phyloP scores from a whole-genome alignment of 2,797 vertebrate genomes.

The Gymnoscopelus braueri region DNA sequence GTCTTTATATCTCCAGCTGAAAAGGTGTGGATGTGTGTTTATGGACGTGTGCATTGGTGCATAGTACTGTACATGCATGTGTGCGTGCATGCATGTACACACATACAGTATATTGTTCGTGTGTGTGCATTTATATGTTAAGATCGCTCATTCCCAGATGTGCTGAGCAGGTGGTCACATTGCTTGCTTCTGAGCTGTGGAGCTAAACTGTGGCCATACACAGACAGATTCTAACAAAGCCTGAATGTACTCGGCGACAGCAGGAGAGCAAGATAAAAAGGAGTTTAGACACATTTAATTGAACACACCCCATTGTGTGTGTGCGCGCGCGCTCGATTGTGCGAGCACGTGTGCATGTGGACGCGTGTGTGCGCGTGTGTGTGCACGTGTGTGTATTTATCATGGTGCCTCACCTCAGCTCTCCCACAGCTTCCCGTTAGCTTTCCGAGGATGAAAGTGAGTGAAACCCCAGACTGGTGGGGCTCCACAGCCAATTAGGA shows the following conservation, averaged over 20 bases:
- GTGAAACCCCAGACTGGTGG: conserved; percentile 88
- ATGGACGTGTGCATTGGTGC: no score
- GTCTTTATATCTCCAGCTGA: no score
- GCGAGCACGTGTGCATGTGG: conserved; percentile 46
- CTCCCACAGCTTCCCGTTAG: conserved; percentile 78
- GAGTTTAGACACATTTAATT: conserved; percentile 24
- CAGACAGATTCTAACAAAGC: conserved; percentile 37
- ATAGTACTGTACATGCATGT: background rate
- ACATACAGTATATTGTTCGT: background rate
- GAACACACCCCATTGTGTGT: conserved; percentile 32
- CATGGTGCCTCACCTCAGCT: conserved; percentile 81
- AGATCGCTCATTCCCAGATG: conserved; percentile 51
- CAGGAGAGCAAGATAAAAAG: conserved; percentile 21
- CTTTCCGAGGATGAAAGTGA: conserved; percentile 80
- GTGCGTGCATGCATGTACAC: background rate
- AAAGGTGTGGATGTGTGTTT: background rate
- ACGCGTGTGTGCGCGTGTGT: background rate
- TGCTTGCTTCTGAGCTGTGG: conserved; percentile 36
- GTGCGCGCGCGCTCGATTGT: background rate
- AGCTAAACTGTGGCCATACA: conserved; percentile 32
- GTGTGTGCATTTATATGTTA: conserved; percentile 11
- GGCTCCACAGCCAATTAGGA: conserved; percentile 95
- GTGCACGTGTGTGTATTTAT: conserved; percentile 76
- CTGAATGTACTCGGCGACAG: conserved; percentile 40
- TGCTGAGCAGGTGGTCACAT: conserved; percentile 65